A percentile compares a stretch with the other conserved stretches of the same genome.
These are phyloP conservation scores for Tuberolachnus salignus DNA, from an alignment of 2,888 invertebrate species.

Conservation along the genomic window DNA sequence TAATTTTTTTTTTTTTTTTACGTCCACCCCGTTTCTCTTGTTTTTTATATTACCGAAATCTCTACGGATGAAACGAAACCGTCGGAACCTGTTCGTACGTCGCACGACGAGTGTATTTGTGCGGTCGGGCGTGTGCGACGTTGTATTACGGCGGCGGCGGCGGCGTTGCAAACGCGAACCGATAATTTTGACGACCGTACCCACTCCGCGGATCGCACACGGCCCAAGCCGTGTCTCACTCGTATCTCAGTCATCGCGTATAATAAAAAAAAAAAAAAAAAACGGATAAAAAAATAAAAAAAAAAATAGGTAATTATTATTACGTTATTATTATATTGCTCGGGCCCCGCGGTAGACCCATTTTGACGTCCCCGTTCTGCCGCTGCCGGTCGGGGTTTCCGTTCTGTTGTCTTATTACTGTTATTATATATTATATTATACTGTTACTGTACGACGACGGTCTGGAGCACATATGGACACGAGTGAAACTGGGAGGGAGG, in stretches of 20 bases:
- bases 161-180: constrained; percentile 12
- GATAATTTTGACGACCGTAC: not conserved
- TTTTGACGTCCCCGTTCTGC: constrained; percentile 35
- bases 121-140: not conserved
- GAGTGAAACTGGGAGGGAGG: too few species aligned
- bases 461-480: constrained; percentile 32
- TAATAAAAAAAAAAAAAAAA: constrained; percentile 51
- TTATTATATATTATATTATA: constrained; percentile 37
- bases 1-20: too few species aligned
- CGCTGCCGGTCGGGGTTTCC: constrained; percentile 7
- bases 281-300: constrained; percentile 54
- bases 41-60: not conserved
- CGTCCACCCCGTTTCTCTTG: too few species aligned
- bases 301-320: constrained; percentile 53
- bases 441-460: constrained; percentile 1
- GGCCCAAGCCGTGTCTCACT: too few species aligned
- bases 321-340: constrained; percentile 36
- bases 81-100: not conserved
- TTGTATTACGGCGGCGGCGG: too few species aligned
- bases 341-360: constrained; percentile 19
- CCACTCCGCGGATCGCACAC: not conserved
- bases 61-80: constrained; percentile 1
- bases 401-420: constrained; percentile 47
- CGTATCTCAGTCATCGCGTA: too few species aligned
- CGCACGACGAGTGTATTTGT: not conserved